Base-by-base conservation (phyloP, 2,797 vertebrate species). In the Enteromius afrohamiltoni region DNA sequence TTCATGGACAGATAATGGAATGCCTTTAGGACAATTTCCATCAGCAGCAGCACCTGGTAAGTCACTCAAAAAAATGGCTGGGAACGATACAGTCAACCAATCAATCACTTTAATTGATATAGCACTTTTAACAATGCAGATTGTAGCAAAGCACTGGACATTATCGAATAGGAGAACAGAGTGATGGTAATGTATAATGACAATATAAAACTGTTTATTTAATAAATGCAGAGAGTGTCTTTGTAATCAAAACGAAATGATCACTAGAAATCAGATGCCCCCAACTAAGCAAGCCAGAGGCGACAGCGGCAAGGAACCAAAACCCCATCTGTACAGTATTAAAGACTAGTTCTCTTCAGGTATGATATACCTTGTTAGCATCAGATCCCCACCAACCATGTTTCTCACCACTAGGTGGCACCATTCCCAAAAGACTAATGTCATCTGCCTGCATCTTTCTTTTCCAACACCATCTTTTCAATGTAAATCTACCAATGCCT, bases 351-450 rank as follows among this genome's bases (percentile, higher is more conserved):
- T 60, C 29, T 34, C 16, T 65, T 6, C 62, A 17, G 60, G 26
- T 7, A 31, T 64, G 13, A 64, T 31, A 16, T 16, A 16, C 7
- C 45, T 71, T 23, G 2, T 3, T 51, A 1, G 14, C 21, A 10
- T 69, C 34, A 0, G 4, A 26, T 53, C 7, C 31, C 19, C 1
- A 4, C 5, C 11, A 7, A 37, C 8, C 21, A 53, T 29, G 37
- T 60, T 62, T 34, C 29, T 76, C 31, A 62, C 83, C 87, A 84
- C 79, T 79, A 9, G 85, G 81, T 80, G 85, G 58, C 81, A 29
- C 64, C 70, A 85, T 82, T 85, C 21, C 16, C 67, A 29, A 77
- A 73, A 83, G 19, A 23, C 60, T 8, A 16, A 19, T 0, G 4
- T 49, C 7, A 10, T 6, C 10, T 42, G 19, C 7, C 60, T 79